These are phyloP conservation scores for Campopleginae sp. DNA, from an alignment of 2,888 invertebrate genomes.

Conservation along the genomic window DNA sequence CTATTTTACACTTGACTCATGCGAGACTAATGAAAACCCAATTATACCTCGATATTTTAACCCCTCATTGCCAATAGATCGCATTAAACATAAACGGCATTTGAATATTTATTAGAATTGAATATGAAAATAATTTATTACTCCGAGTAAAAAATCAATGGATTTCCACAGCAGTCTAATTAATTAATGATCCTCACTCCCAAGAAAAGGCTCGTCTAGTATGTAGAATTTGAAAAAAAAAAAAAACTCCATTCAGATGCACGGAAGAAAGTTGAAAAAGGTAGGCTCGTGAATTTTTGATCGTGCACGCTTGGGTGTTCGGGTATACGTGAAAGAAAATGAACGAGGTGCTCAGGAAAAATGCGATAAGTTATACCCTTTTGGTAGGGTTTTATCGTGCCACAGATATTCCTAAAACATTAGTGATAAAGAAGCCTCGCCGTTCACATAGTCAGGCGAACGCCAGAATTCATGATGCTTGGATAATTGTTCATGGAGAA, in stretches of 20 bases:
- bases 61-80: background rate
- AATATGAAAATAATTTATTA: background rate
- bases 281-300: background rate
- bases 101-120: background rate
- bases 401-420: background rate
- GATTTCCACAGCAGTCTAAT: background rate
- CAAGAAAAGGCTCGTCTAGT: background rate
- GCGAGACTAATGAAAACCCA: background rate
- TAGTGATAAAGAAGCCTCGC: background rate
- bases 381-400: background rate
- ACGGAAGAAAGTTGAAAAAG: background rate
- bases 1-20: conserved; percentile 4
- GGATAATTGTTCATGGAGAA: background rate
- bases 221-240: background rate
- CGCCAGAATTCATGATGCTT: conserved; percentile 1
- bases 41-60: background rate
- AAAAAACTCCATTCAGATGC: background rate
- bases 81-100: background rate
- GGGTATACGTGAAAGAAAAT: background rate
- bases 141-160: background rate
- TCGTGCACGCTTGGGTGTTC: background rate
- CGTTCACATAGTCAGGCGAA: background rate
- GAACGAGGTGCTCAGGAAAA: too few relatives aligned
- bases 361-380: background rate
- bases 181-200: background rate